Evolutionary conservation across 2,888 invertebrate genomes (phyloP).

Genomic region (Drosophila meridionalis): DNA sequence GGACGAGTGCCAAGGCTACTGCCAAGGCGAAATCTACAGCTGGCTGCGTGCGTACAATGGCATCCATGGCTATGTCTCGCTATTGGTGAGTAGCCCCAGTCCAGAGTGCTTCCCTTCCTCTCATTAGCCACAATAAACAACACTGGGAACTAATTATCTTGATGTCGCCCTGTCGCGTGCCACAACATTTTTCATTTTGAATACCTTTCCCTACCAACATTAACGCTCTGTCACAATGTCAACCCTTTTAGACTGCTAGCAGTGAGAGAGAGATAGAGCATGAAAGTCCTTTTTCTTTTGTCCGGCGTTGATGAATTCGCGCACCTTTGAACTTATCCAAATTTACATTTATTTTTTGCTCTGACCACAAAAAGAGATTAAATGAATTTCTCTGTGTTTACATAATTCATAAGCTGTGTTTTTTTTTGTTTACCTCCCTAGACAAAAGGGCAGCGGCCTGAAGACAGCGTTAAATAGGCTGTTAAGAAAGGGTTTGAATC

Average conservation of each 20-base stretch:
- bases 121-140: constrained; percentile 22
- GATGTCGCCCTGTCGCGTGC: constrained; percentile 35
- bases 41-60: constrained; percentile 88
- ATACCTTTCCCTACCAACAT: not conserved
- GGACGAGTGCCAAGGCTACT: constrained; percentile 85
- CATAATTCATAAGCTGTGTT: constrained; percentile 26
- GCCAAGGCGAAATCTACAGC: constrained; percentile 87
- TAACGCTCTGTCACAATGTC: constrained; percentile 29
- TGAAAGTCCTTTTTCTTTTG: constrained; percentile 19
- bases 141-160: constrained; percentile 34
- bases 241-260: constrained; percentile 24
- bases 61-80: constrained; percentile 93
- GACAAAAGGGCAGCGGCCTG: not conserved
- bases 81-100: constrained; percentile 88
- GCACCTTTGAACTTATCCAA: constrained; percentile 37
- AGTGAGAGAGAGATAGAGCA: not conserved
- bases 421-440: not conserved
- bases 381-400: constrained; percentile 30
- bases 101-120: not conserved
- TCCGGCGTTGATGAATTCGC: constrained; percentile 29
- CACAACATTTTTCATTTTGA: constrained; percentile 51
- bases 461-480: constrained; percentile 6
- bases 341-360: constrained; percentile 13
- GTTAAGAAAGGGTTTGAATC: constrained; percentile 10
- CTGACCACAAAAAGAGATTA: constrained; percentile 17